These are phyloP conservation scores for Cordilura impudica DNA, from an alignment of 2,888 invertebrate species.

Conservation along the genomic window DNA sequence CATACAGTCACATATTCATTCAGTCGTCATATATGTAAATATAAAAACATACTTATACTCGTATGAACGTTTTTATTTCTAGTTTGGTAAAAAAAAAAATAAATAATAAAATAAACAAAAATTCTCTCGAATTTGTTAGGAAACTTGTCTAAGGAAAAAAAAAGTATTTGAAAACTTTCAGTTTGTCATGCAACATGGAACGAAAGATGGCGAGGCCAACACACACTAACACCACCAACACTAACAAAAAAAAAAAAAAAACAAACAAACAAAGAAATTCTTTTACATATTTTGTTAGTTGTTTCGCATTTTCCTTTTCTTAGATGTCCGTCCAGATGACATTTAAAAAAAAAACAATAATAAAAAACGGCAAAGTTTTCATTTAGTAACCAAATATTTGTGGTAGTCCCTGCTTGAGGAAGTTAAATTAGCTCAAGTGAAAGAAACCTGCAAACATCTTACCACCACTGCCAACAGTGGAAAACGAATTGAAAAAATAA, in stretches of 20 bases:
- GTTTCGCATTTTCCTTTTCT: neutral
- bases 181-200: conserved; percentile 51
- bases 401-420: conserved; percentile 52
- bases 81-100: neutral
- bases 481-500: neutral
- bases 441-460: conserved; percentile 29
- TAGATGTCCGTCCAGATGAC: conserved; percentile 20
- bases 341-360: neutral
- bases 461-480: neutral
- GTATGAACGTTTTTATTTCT: neutral
- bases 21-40: neutral
- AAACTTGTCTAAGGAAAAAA: conserved; percentile 23
- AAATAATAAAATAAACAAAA: neutral
- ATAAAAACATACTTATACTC: neutral
- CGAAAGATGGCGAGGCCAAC: conserved; percentile 4
- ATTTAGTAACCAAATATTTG: conserved; percentile 58
- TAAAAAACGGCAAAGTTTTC: conserved; percentile 51
- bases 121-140: conserved; percentile 25
- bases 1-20: neutral
- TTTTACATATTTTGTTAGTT: conserved; percentile 32
- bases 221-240: neutral
- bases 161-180: conserved; percentile 38
- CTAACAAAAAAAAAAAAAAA: conserved; percentile 10
- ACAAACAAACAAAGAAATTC: conserved; percentile 18
- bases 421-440: conserved; percentile 57